Evolutionary conservation across 1,140 invertebrate genomes (phyloP), one percentile per base, ranked within the genome.

Genomic region (Holcopasites calliopsidis): DNA sequence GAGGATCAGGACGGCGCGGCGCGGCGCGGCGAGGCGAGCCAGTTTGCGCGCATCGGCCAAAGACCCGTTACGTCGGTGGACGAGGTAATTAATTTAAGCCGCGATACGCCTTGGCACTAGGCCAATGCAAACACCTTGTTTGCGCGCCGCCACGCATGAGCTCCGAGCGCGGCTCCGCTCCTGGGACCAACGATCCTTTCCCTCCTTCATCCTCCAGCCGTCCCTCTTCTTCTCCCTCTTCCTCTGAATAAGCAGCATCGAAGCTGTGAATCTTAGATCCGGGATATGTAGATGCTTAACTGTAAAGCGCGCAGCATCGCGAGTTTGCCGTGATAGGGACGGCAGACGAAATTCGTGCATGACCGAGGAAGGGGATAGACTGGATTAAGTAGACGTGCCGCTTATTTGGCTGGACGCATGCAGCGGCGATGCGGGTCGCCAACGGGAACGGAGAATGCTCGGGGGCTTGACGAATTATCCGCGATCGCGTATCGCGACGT

Each of bases 61-160:
- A 91, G 89, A 87, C 86, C 90, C 89, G 90, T 91, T 91, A 91
- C 84, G 87, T 88, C 85, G 86, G 76, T 76, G 86, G 81, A 90
- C 89, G 86, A 86, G 89, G 88, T 90, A 91, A 91, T 91, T 91
- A 91, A 91, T 90, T 90, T 90, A 84, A 83, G 80, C 80, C 75
- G 84, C 87, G 77, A 86, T n/a, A 86, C 84, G 82, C 66, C 82
- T 86, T 87, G 86, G 83, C 88, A 90, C 89, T 91, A 91, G 89
- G 89, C 90, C 90, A 91, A 90, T 89, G 90, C 88, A 88, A 91
- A 91, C 90, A 89, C 88, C 90, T 91, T 89, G 81, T 84, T 73
- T 83, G 79, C 84, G 35, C 23, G 42, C 38, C 60, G 50, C 61
- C 58, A 69, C 58, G 75, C 81, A 78, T 66, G 35, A 54, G 47